Evolutionary conservation across 2,797 vertebrate species (phyloP).

Genomic region (Gymnocypris eckloni): DNA sequence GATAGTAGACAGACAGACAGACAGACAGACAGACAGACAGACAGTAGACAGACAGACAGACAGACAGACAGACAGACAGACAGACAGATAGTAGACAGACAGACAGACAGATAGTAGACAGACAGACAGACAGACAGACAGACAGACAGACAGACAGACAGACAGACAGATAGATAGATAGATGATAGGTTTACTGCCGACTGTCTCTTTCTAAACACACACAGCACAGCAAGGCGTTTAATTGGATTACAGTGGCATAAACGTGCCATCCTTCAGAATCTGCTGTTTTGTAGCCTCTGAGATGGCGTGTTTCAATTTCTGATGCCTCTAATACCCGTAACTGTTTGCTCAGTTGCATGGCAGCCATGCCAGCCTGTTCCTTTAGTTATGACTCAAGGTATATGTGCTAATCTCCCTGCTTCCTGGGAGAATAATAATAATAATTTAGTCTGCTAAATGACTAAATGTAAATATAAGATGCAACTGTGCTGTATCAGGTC

Average conservation of each 20-base stretch:
- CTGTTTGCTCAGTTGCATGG: constrained; percentile 1
- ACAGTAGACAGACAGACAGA: neutral
- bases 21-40: neutral
- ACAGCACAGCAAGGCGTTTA: constrained; percentile 12
- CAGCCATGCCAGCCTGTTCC: constrained; percentile 15
- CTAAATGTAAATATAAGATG: neutral
- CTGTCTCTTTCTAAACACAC: constrained; percentile 23
- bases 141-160: neutral
- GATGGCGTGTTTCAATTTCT: constrained; percentile 17
- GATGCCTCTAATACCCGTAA: constrained; percentile 24
- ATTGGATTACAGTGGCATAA: constrained; percentile 37
- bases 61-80: neutral
- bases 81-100: no score
- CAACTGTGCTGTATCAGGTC: constrained; percentile 34
- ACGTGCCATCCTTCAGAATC: neutral
- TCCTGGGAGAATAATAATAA: neutral
- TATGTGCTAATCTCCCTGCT: constrained; percentile 28
- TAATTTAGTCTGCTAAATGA: neutral
- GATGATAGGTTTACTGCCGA: neutral
- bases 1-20: neutral
- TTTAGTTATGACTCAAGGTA: constrained; percentile 24
- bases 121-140: neutral
- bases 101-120: neutral
- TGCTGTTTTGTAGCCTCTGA: constrained; percentile 21
- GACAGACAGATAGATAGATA: no score